These are phyloP conservation scores for Mus spretus DNA, from an alignment of 2,797 vertebrate genomes.

Conservation along the genomic window DNA sequence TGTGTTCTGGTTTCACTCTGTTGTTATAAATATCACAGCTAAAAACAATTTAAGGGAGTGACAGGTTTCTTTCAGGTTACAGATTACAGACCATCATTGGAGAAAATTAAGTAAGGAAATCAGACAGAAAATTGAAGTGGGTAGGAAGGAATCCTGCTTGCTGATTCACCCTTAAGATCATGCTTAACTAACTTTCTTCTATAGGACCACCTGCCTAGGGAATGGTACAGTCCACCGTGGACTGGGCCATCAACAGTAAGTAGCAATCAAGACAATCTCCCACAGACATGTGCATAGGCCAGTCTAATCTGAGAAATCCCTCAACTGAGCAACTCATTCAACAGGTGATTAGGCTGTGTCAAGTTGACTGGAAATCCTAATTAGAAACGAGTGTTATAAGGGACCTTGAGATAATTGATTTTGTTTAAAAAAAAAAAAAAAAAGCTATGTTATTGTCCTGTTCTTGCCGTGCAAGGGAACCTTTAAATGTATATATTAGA, in stretches of 20 bases:
- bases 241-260: neutral
- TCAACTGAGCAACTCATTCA: neutral
- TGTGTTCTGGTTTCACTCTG: neutral
- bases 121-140: neutral
- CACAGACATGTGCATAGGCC: too few species aligned
- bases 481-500: neutral
- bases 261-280: neutral
- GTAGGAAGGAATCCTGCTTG: neutral
- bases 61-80: neutral
- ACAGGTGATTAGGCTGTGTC: neutral
- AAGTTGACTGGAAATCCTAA: neutral
- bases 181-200: neutral
- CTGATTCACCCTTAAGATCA: neutral
- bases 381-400: constrained; percentile 7
- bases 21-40: neutral
- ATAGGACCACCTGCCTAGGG: neutral
- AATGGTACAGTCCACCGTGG: neutral
- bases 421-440: neutral
- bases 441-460: neutral
- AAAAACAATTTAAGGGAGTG: too few species aligned
- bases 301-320: neutral
- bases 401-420: neutral
- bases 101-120: neutral
- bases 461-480: neutral
- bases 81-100: neutral